Base-by-base conservation (phyloP, 1,140 invertebrate genomes). In the Schlechtendalia chinensis region DNA sequence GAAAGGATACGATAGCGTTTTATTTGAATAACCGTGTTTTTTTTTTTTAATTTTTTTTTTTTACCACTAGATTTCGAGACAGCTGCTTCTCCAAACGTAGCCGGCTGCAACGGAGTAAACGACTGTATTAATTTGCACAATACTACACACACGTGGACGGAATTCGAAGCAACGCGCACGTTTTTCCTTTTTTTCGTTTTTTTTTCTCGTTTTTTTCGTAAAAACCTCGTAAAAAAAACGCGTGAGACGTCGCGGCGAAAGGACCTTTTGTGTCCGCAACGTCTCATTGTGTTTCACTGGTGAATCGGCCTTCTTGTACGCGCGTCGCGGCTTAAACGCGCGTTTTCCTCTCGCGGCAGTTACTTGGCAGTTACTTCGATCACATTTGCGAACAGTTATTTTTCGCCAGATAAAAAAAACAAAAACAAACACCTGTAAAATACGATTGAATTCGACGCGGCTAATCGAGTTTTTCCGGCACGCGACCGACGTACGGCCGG, bases 91-190 rank as follows among this genome's bases (percentile, higher is more conserved):
- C 11, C 11, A 22, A 45, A 45, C 4, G 11, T 45, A 50, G 67
- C 45, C 67, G 67, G 67, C 67, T 69, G 67, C 67, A 27, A 12
- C n/a, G 32, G 19, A 45, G n/a, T 50, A 22, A 69, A 69, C 67
- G 67, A 24, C 39, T 50, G 67, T n/a, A 69, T 69, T 69, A 69
- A 69, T 69, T n/a, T 69, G 16, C 67, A 69, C 67, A 69, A 69
- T 69, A 50, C 32, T 47, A 47, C 17, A 4, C 12, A 50, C 22
- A 69, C 17, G 32, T 11, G 22, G n/a, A 47, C 47, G n/a, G 67
- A 69, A 50, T 50, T 67, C 47, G 16, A 50, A 69, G 47, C 39
- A 47, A 69, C 10, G 67, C 10, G 67, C 12, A 59, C 22, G 45
- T 17, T 69, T 69, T 69, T 22, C 67, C 67, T 69, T 39, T 39